A percentile compares a stretch with the other conserved stretches of the same genome.
Conservation (phyloP, 2,888 invertebrate species). For the Coelinius sp. region DNA sequence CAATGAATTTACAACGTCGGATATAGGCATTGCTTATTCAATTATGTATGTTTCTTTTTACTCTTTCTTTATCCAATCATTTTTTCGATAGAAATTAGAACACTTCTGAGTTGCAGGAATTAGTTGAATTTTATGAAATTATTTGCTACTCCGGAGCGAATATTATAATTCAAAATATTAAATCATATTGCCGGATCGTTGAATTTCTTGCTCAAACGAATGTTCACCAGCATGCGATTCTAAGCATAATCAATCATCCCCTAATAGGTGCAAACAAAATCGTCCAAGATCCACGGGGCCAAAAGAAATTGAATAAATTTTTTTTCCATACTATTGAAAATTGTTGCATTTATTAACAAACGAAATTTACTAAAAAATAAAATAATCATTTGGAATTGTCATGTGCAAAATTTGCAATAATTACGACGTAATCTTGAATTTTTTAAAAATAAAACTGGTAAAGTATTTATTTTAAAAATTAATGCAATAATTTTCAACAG, state of each 20-base stretch:
- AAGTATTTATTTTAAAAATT: no score
- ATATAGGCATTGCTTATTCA: constrained; percentile 18
- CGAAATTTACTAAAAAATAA: not conserved
- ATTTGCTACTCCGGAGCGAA: not conserved
- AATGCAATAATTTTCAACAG: not conserved
- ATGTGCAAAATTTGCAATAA: no score
- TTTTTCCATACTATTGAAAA: constrained; percentile 20
- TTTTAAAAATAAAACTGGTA: no score
- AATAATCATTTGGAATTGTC: not conserved
- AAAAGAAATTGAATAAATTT: constrained; percentile 38
- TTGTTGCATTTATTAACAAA: not conserved
- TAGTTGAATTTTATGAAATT: not conserved
- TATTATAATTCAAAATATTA: not conserved
- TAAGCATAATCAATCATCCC: constrained; percentile 18
- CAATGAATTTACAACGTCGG: constrained; percentile 18
- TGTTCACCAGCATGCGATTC: constrained; percentile 3
- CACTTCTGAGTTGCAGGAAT: not conserved
- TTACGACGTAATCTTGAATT: no score
- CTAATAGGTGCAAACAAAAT: not conserved
- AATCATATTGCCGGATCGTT: constrained; percentile 10
- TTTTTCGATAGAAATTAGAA: not conserved
- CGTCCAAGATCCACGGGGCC: constrained; percentile 45
- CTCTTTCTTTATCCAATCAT: not conserved
- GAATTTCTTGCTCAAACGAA: constrained; percentile 23
- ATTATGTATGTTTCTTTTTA: not conserved